Percentiles rank a stretch among this genome's conserved stretches.
These are phyloP conservation scores for Rhodinocichla rosea DNA, from an alignment of 2,113 vertebrate species.

Conservation along the genomic window DNA sequence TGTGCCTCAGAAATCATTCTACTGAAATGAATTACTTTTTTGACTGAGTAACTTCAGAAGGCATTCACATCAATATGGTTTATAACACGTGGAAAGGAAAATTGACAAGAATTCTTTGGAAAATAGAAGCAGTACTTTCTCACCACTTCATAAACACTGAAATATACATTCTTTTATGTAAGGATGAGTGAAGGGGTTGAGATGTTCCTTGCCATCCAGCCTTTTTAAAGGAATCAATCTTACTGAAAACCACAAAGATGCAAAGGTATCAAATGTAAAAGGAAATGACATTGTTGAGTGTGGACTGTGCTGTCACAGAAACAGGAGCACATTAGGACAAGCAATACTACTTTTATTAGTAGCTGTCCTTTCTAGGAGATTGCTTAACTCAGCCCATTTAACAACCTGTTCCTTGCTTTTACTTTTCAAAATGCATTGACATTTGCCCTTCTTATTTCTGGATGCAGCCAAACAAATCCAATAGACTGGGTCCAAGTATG, in stretches of 20 bases:
- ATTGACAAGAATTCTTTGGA: constrained; percentile 55
- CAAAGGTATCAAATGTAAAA: constrained; percentile 48
- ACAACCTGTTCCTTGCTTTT: constrained; percentile 65
- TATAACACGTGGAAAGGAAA: constrained; percentile 51
- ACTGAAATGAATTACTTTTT: constrained; percentile 65
- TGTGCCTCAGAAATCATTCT: constrained; percentile 57
- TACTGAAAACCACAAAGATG: constrained; percentile 32
- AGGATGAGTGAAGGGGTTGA: constrained; percentile 41
- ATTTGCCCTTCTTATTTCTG: constrained; percentile 70
- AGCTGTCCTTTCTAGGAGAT: constrained; percentile 53
- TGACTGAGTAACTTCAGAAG: constrained; percentile 58
- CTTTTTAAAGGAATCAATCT: constrained; percentile 57
- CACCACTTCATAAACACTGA: constrained; percentile 59
- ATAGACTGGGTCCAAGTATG: constrained; percentile 51
- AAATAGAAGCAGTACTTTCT: constrained; percentile 50
- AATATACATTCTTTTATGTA: constrained; percentile 52
- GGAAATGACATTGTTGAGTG: constrained; percentile 3
- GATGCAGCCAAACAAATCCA: constrained; percentile 52
- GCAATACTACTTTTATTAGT: constrained; percentile 10
- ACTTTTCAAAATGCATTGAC: constrained; percentile 54
- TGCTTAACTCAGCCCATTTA: constrained; percentile 68
- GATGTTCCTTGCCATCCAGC: constrained; percentile 42
- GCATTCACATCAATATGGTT: constrained; percentile 51
- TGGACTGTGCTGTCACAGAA: constrained; percentile 1
- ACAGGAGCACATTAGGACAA: neutral